phyloP scores from a whole-genome alignment of 2,113 vertebrate genomes.

The Bos indicus region DNA sequence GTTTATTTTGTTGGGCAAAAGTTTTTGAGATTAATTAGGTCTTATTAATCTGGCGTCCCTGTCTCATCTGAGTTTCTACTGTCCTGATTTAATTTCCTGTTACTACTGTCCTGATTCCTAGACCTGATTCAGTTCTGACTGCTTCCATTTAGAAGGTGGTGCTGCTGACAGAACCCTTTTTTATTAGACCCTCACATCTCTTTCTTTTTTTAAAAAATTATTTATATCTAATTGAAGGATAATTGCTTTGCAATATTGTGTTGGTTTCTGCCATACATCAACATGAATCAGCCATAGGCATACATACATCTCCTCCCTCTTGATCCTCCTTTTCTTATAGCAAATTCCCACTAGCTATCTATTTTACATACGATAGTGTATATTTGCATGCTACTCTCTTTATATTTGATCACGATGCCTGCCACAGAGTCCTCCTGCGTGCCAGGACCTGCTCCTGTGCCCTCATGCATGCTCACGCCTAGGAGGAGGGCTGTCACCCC shows the following conservation, averaged over 20 bases:
- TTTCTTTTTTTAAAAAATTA: background rate
- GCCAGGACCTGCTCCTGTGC: background rate
- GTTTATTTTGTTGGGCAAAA: no score
- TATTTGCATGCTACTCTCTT: background rate
- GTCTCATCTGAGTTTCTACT: background rate
- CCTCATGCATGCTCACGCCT: fast-evolving
- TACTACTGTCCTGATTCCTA: background rate
- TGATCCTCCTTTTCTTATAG: background rate
- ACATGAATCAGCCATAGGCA: background rate
- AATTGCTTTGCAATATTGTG: background rate
- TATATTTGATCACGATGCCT: background rate
- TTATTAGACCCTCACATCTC: background rate
- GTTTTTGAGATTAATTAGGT: no score
- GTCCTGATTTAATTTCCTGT: background rate
- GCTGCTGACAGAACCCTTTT: background rate
- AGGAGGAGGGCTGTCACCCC: background rate
- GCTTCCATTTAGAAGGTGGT: background rate
- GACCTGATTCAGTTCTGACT: background rate
- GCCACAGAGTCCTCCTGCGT: background rate
- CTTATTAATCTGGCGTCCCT: no score
- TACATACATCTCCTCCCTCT: background rate
- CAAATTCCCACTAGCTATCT: background rate
- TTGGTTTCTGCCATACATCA: background rate
- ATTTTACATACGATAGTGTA: background rate
- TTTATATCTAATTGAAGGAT: background rate